Conservation (phyloP, 2,797 vertebrate species). For the Darevskia nairensis region DNA sequence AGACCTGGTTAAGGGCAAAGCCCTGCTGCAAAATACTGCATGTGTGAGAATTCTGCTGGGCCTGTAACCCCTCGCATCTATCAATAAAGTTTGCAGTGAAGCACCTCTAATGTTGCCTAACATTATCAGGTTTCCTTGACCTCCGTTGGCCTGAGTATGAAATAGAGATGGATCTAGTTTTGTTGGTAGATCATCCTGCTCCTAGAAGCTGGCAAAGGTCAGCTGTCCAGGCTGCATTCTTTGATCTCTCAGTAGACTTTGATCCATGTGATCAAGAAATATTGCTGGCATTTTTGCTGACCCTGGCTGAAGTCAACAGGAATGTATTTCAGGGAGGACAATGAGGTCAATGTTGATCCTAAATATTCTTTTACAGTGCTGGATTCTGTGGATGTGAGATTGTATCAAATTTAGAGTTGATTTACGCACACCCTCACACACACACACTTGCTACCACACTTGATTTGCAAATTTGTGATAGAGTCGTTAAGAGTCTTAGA, state of each 20-base stretch:
- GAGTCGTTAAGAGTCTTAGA: neutral
- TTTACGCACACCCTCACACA: neutral
- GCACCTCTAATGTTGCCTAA: neutral
- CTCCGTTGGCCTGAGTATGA: neutral
- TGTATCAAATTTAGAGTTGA: no score
- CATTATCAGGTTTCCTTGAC: constrained; percentile 30
- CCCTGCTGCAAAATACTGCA: neutral
- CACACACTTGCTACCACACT: no score
- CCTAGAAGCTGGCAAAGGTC: constrained; percentile 33
- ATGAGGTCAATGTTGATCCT: neutral
- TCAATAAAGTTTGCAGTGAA: neutral
- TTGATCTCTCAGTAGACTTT: constrained; percentile 37
- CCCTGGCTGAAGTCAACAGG: neutral
- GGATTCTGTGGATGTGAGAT: neutral
- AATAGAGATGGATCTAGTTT: constrained; percentile 13
- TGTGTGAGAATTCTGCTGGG: neutral
- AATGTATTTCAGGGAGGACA: constrained; percentile 9
- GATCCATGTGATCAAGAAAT: constrained; percentile 31
- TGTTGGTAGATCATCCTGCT: constrained; percentile 12
- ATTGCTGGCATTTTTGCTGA: constrained; percentile 28
- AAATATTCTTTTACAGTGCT: neutral
- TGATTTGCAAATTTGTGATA: neutral
- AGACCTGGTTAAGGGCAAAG: neutral
- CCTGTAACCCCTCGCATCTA: constrained; percentile 23
- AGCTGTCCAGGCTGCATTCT: constrained; percentile 33